Evolutionary conservation across 2,888 invertebrate genomes (phyloP), one percentile per base, ranked within the genome.

Genomic region (Melieria picta): DNA sequence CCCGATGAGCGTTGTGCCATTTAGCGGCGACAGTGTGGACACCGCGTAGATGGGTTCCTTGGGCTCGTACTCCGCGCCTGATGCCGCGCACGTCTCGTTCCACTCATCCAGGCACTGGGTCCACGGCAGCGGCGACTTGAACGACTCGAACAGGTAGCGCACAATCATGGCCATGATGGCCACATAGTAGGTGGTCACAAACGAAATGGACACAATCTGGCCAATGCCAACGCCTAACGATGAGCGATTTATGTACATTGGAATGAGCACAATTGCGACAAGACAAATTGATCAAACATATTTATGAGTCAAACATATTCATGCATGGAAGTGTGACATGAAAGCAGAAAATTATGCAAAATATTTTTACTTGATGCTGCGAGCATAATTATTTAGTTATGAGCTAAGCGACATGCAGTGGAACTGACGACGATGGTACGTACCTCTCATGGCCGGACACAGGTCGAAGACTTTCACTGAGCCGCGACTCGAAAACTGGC

Each of bases 401-500:
- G 30, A 30, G 30, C 30, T 45, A 57, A 71, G 57, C 58, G 60
- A 4, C 46, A 45, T 45, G 71, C 60, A 11, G 47, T 47, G 47
- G 30, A 2, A 30, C 30, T 10, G 9, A 64, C 30, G 4, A n/a
- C 11, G 9, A 42, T 45, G 9, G 43, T 13, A 75, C 81, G 82
- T 82, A 93, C 93, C 93, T 90, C 90, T 91, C 83, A 93, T 89
- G 0, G 91, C 89, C 5, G 93, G 93, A 10, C 90, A 89, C 77
- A 92, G 86, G 77, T 92, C 92, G 79, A 87, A 89, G 13, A 92
- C 90, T 80, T 91, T 91, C 13, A 92, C 91, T 71, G 91, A 91
- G 10, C 93, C 93, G 75, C 89, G 88, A 75, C 91, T 91, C 45
- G 91, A 90, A 83, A 93, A 94, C 84, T 94, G 93, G 2, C 93